These are phyloP conservation scores for Epizoanthus stellaris DNA, from an alignment of 92 coral and sea anemone genomes.

Conservation along the genomic window DNA sequence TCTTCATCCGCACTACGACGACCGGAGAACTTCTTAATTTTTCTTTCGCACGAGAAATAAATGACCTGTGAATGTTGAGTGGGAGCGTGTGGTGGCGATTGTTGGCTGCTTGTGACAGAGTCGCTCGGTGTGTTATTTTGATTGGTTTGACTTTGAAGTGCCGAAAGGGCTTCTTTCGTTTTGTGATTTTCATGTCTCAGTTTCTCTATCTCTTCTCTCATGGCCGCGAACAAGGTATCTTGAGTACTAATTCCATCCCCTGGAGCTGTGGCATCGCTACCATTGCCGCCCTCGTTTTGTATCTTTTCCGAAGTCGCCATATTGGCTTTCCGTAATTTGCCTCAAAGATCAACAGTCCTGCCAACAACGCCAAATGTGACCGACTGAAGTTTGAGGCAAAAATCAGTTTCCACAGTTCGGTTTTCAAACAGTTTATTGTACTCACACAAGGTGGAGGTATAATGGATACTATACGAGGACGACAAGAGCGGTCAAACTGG, in stretches of 20 bases:
- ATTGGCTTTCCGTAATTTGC: background rate
- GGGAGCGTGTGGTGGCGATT: background rate
- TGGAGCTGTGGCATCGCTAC: slow-evolving; percentile 25
- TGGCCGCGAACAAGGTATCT: background rate
- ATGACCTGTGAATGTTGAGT: slow-evolving; percentile 3
- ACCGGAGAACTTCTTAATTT: slow-evolving; percentile 21
- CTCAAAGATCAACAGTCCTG: background rate
- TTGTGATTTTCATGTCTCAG: slow-evolving; percentile 8
- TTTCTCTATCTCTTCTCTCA: slow-evolving; percentile 32
- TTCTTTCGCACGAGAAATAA: slow-evolving; percentile 12
- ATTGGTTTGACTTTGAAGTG: slow-evolving; percentile 7
- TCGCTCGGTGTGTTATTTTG: background rate
- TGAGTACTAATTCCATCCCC: slow-evolving; percentile 11
- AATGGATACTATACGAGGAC: too few relatives aligned
- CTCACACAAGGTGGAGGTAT: too few relatives aligned
- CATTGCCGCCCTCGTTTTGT: slow-evolving; percentile 23
- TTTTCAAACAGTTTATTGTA: too few relatives aligned
- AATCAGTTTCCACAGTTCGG: background rate
- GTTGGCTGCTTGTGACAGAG: too few relatives aligned
- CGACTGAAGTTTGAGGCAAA: background rate
- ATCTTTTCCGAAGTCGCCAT: slow-evolving; percentile 18
- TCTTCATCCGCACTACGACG: slow-evolving; percentile 2
- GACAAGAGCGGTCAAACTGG: too few relatives aligned
- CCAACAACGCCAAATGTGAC: slow-evolving; percentile 24
- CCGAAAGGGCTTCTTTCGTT: slow-evolving; percentile 22